phyloP scores from a whole-genome alignment of 2,797 vertebrate genomes.

The Lutjanus campechanus region DNA sequence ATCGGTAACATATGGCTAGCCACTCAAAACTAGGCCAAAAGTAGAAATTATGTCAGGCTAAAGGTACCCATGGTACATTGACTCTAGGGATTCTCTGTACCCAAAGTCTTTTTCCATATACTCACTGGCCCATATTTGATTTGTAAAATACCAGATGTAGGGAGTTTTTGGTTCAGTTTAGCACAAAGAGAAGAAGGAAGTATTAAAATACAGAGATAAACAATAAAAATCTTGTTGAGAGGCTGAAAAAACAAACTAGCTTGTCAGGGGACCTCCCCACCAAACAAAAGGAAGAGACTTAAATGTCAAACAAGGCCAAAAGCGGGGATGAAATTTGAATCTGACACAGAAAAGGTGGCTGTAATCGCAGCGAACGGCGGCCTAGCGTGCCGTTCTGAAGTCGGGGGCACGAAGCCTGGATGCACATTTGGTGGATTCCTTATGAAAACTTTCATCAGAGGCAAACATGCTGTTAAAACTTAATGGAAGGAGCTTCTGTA shows the following conservation, averaged over 20 bases:
- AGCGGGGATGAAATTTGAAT: slow-evolving; percentile 29
- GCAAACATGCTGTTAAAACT: slow-evolving; percentile 2
- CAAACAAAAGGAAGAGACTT: slow-evolving; percentile 42
- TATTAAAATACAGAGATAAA: slow-evolving; percentile 18
- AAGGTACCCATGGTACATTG: slow-evolving; percentile 52
- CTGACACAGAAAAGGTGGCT: slow-evolving; percentile 23
- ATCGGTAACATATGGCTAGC: not conserved
- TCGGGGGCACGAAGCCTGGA: not conserved
- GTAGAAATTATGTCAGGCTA: slow-evolving; percentile 67
- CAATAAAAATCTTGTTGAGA: not conserved
- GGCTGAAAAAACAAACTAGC: slow-evolving; percentile 13
- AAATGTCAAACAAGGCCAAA: slow-evolving; percentile 57
- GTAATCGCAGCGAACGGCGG: not conserved
- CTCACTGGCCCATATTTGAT: slow-evolving; percentile 58
- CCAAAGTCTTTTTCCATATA: slow-evolving; percentile 52
- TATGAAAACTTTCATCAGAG: not conserved
- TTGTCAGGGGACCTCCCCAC: slow-evolving; percentile 48
- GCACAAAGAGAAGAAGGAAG: not conserved
- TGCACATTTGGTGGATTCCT: not conserved
- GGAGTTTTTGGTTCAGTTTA: slow-evolving; percentile 1
- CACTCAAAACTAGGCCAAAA: slow-evolving; percentile 52
- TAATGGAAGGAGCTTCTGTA: slow-evolving; percentile 32
- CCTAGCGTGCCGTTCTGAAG: not conserved
- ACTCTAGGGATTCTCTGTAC: slow-evolving; percentile 67
- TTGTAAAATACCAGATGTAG: not conserved